A percentile compares a stretch with the other conserved stretches of the same genome.
Conservation (phyloP, 2,113 vertebrate genomes). For the Cettia cetti region DNA sequence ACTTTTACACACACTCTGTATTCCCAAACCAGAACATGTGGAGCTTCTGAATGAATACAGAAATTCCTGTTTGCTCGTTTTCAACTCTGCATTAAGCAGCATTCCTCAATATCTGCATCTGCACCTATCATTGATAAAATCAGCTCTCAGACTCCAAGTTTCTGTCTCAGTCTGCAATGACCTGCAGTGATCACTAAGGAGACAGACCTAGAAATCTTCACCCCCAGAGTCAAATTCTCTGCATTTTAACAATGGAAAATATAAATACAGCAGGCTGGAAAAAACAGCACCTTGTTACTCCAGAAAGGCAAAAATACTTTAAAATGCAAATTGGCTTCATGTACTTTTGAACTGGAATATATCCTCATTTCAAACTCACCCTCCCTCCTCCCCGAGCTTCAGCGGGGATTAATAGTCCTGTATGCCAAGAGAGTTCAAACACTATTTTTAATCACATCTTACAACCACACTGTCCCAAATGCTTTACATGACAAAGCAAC, state of each 20-base stretch:
- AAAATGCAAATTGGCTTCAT: neutral
- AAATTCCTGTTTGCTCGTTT: neutral
- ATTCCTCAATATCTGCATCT: neutral
- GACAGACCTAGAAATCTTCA: neutral
- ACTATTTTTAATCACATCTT: slow-evolving; percentile 34
- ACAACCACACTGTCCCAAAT: neutral
- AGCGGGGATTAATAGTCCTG: neutral
- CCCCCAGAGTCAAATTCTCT: neutral
- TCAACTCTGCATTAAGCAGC: neutral
- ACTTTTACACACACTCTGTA: neutral
- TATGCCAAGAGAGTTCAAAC: neutral
- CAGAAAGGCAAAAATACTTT: neutral
- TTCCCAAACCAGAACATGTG: neutral
- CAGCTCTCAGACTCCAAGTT: neutral
- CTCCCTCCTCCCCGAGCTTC: neutral
- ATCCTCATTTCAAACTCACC: neutral
- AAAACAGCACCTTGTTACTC: neutral
- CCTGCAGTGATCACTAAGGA: neutral
- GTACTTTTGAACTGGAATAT: neutral
- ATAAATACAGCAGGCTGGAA: neutral
- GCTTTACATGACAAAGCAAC: slow-evolving; percentile 4
- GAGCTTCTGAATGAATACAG: neutral
- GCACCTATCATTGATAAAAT: neutral
- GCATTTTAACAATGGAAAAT: neutral
- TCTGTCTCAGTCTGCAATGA: neutral